Conservation (phyloP, 1,140 invertebrate genomes). For the Lucilia cuprina region DNA sequence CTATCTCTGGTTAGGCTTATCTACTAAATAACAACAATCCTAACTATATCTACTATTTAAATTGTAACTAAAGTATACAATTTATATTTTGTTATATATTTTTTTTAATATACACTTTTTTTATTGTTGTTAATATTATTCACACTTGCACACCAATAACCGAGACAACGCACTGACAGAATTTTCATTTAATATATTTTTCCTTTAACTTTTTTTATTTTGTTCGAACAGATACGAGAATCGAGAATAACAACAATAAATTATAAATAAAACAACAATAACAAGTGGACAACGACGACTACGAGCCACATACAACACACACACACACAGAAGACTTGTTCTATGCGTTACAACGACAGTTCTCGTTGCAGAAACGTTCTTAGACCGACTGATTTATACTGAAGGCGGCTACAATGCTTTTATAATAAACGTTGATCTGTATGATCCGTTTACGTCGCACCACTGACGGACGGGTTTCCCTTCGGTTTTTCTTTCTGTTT, state of each 20-base stretch:
- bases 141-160: background rate
- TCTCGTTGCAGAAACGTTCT: conserved; percentile 42
- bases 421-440: conserved; percentile 38
- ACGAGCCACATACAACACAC: too few species aligned
- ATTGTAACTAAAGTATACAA: too few species aligned
- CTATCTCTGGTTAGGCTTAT: background rate
- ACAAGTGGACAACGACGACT: too few species aligned
- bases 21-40: background rate
- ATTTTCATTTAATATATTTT: too few species aligned
- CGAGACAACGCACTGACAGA: too few species aligned
- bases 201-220: too few species aligned
- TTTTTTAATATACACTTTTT: background rate
- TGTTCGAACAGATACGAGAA: too few species aligned
- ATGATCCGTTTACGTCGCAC: conserved; percentile 29
- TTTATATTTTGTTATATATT: background rate
- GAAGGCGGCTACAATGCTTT: conserved; percentile 36
- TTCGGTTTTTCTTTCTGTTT: background rate
- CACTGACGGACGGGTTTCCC: conserved; percentile 28
- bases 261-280: too few species aligned
- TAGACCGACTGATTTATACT: conserved; percentile 38
- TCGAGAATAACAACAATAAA: too few species aligned
- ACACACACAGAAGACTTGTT: background rate
- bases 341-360: conserved; percentile 20
- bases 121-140: background rate
- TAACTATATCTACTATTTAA: background rate